Percentiles rank a stretch among this genome's conserved stretches.
Evolutionary conservation across 2,888 invertebrate species (phyloP).

Genomic region (Drosophila cracens): DNA sequence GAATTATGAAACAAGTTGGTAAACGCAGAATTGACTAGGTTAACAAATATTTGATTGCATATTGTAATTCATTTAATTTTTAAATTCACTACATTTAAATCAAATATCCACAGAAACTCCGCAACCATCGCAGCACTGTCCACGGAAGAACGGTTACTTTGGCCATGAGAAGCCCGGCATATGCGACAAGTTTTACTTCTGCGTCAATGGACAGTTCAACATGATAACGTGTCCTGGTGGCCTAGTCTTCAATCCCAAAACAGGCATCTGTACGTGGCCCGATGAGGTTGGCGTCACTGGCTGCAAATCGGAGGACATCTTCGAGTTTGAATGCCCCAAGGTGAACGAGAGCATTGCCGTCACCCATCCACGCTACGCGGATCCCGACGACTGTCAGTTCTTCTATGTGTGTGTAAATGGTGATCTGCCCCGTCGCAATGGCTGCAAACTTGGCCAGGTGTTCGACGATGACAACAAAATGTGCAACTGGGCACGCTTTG

Average conservation of each 20-base stretch:
- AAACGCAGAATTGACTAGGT: too few relatives aligned
- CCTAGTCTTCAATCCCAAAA: slow-evolving; percentile 94
- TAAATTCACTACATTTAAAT: background rate
- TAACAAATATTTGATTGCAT: background rate
- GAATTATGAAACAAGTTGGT: background rate
- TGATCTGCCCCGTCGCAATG: slow-evolving; percentile 92
- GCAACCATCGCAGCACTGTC: slow-evolving; percentile 90
- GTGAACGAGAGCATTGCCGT: slow-evolving; percentile 90
- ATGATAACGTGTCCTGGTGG: slow-evolving; percentile 95
- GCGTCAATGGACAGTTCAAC: slow-evolving; percentile 95
- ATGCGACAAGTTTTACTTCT: slow-evolving; percentile 95
- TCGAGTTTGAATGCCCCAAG: slow-evolving; percentile 92
- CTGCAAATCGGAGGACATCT: slow-evolving; percentile 93
- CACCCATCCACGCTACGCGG: slow-evolving; percentile 94
- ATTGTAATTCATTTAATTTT: background rate
- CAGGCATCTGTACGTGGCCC: slow-evolving; percentile 96
- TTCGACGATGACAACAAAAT: slow-evolving; percentile 92
- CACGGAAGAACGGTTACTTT: slow-evolving; percentile 94
- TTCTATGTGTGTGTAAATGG: slow-evolving; percentile 97
- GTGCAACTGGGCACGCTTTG: slow-evolving; percentile 94
- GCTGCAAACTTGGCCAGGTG: slow-evolving; percentile 95
- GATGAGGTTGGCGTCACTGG: slow-evolving; percentile 95
- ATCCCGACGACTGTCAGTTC: slow-evolving; percentile 95
- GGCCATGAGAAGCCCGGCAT: slow-evolving; percentile 91
- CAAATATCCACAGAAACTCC: slow-evolving; percentile 88